Evolutionary conservation across 2,113 vertebrate species (phyloP).

Genomic region (Xiphophorus hellerii): DNA sequence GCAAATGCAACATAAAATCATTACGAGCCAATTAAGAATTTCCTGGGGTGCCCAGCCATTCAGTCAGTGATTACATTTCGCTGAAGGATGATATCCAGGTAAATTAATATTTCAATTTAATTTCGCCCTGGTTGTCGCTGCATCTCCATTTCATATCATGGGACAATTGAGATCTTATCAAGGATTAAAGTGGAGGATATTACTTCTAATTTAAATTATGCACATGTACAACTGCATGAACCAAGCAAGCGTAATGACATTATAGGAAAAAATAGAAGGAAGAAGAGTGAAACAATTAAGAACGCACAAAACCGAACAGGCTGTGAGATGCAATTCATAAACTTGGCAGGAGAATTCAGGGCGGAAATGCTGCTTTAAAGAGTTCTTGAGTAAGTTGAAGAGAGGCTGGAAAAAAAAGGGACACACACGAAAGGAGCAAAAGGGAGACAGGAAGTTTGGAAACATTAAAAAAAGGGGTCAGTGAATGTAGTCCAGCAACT

Average conservation of each 20-base stretch:
- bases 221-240: constrained; percentile 63
- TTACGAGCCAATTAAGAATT: constrained; percentile 70
- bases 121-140: constrained; percentile 65
- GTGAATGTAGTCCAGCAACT: constrained; percentile 67
- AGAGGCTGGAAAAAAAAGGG: constrained; percentile 47
- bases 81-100: constrained; percentile 76
- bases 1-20: constrained; percentile 66
- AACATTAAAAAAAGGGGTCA: constrained; percentile 49
- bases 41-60: constrained; percentile 67
- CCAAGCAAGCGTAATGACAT: constrained; percentile 63
- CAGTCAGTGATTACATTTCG: constrained; percentile 75
- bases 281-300: constrained; percentile 63
- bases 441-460: constrained; percentile 65
- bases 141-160: constrained; percentile 78
- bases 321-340: constrained; percentile 64
- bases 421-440: constrained; percentile 48
- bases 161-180: constrained; percentile 79
- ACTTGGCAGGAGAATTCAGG: constrained; percentile 50
- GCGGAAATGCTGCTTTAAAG: constrained; percentile 58
- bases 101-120: constrained; percentile 80
- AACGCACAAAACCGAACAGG: constrained; percentile 52
- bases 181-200: constrained; percentile 79
- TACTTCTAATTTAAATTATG: constrained; percentile 77
- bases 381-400: constrained; percentile 68
- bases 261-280: constrained; percentile 19